Evolutionary conservation across 2,797 vertebrate genomes (phyloP).

Genomic region (Passerculus sandwichensis): DNA sequence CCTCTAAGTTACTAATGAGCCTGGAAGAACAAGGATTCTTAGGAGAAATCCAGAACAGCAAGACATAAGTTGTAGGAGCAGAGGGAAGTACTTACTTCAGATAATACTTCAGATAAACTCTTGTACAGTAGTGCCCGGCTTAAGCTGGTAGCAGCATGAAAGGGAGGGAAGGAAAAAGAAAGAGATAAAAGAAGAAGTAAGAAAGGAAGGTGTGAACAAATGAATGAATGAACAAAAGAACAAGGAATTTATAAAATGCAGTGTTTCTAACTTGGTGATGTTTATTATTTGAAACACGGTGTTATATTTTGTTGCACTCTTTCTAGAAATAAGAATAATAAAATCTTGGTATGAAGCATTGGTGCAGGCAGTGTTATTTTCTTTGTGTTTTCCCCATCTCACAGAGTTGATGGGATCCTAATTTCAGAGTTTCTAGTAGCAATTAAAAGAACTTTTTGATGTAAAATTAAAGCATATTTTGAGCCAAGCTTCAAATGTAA

Average conservation of each 20-base stretch:
- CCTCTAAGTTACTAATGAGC: conserved; percentile 59
- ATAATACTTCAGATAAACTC: conserved; percentile 7
- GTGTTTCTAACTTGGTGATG: neutral
- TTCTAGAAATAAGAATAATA: neutral
- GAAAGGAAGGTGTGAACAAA: neutral
- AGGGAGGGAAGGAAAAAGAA: conserved; percentile 6
- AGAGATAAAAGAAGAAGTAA: neutral
- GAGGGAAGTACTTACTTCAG: conserved; percentile 46
- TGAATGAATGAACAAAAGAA: rapidly evolving
- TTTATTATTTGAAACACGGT: neutral
- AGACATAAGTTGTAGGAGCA: conserved; percentile 44
- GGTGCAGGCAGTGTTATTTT: neutral
- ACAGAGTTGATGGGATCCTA: neutral
- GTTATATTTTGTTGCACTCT: neutral
- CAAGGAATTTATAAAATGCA: neutral
- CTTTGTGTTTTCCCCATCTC: neutral
- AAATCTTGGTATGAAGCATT: neutral
- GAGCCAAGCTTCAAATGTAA: neutral
- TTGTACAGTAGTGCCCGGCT: conserved; percentile 1
- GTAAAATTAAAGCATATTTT: neutral
- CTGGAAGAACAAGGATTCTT: conserved; percentile 62
- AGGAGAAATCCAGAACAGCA: conserved; percentile 69
- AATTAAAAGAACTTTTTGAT: neutral
- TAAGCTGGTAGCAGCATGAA: conserved; percentile 22
- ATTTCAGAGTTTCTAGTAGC: neutral